Conservation (phyloP, 2,113 vertebrate species). For the Hippocampus comes region DNA sequence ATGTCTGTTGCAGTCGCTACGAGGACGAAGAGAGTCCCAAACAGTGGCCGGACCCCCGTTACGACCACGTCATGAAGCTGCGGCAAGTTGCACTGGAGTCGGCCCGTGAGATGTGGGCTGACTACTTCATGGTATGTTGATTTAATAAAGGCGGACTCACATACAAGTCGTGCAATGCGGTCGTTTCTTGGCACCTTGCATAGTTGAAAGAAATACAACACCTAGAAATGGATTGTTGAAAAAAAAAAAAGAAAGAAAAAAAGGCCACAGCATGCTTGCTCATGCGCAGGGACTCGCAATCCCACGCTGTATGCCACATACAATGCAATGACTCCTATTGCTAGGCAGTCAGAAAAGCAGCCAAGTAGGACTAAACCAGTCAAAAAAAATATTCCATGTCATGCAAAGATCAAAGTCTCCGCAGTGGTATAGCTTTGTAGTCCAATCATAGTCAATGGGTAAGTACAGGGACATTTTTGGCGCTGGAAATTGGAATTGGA, state of each 20-base stretch:
- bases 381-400: neutral
- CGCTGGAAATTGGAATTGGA: constrained; percentile 9
- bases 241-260: neutral
- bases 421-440: neutral
- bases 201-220: neutral
- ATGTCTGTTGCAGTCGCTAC: constrained; percentile 64
- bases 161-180: neutral
- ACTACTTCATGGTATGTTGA: constrained; percentile 83
- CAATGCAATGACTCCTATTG: neutral
- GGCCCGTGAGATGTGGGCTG: constrained; percentile 86
- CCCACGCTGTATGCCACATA: neutral
- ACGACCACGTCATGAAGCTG: constrained; percentile 87
- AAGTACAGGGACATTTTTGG: constrained; percentile 27
- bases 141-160: too few species aligned
- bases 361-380: neutral
- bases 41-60: constrained; percentile 82
- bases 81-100: constrained; percentile 83
- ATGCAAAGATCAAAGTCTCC: neutral
- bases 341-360: neutral
- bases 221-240: neutral
- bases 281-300: neutral
- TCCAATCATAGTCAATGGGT: constrained; percentile 17
- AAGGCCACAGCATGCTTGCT: neutral
- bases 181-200: neutral
- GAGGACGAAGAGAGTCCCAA: constrained; percentile 82